Percentiles rank a stretch among this genome's conserved stretches.
These are phyloP conservation scores for Euclidia mi DNA, from an alignment of 2,888 invertebrate species.

Conservation along the genomic window DNA sequence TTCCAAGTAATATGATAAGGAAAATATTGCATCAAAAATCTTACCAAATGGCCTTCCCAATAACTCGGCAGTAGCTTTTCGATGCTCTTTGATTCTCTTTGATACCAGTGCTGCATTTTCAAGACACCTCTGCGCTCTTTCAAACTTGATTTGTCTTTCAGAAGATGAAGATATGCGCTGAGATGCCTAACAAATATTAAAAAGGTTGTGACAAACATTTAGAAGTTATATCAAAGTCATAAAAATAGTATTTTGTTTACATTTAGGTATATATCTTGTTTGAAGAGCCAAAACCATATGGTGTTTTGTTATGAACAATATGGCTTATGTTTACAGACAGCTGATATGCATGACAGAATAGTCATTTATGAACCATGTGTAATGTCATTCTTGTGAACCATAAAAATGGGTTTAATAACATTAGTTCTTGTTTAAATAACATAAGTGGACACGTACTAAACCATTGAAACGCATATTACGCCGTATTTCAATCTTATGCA, in stretches of 20 bases:
- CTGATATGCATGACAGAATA: constrained; percentile 13
- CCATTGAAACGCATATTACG: constrained; percentile 31
- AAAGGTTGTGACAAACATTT: too few species aligned
- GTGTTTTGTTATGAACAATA: constrained; percentile 12
- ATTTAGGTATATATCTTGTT: too few species aligned
- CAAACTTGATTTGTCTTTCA: constrained; percentile 84
- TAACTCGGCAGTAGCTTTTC: constrained; percentile 86
- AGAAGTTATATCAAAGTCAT: too few species aligned
- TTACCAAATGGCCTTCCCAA: constrained; percentile 84
- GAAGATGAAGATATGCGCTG: constrained; percentile 73
- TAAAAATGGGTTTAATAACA: not conserved
- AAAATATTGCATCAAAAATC: constrained; percentile 8
- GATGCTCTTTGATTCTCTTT: constrained; percentile 85
- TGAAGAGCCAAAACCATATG: too few species aligned
- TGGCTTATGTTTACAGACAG: constrained; percentile 13
- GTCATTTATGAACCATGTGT: not conserved
- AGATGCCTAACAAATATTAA: constrained; percentile 71
- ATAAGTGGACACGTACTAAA: constrained; percentile 13
- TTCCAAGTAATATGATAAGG: not conserved
- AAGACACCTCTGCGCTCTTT: constrained; percentile 85
- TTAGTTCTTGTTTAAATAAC: constrained; percentile 18
- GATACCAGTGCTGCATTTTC: constrained; percentile 88
- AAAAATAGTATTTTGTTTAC: too few species aligned
- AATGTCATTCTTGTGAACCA: not conserved
- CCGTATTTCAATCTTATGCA: constrained; percentile 28